Evolutionary conservation across 2,797 vertebrate genomes (phyloP), one percentile per base, ranked within the genome.

Genomic region (Apogon talboti): DNA sequence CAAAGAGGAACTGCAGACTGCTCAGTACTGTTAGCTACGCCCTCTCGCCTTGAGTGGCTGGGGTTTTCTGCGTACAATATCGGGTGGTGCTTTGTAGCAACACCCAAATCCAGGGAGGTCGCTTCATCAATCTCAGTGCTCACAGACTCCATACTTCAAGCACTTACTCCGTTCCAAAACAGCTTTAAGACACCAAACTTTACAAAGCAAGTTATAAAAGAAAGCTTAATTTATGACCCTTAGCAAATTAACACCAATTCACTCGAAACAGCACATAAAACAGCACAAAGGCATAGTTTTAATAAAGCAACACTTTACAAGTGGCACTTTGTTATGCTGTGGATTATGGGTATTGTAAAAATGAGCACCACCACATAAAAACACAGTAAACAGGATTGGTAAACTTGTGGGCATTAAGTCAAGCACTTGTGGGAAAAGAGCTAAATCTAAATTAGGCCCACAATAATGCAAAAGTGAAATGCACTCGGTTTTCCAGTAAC

Each of bases 1-100:
- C 83, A 71, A 86, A 90, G 91, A 93, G 90, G 88, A 93, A 91
- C 90, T 89, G 86, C 92, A 91, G 89, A 87, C 87, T 85, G 69
- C 87, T 90, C 85, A 21, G 82, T 76, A 59, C 82, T 72, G 87
- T 82, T 75, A 79, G 83, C 82, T 86, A 89, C 88, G 64, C 91
- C 88, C 89, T 88, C 79, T 79, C 37, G 56, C 56, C 76, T 73
- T 47, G 61, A 86, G 78, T 74, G 77, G 85, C 68, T 73, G 68
- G 66, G 67, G 30, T 62, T 84, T 79, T 82, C 60, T 64, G 56
- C 59, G 44, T 78, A 78, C 81, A 75, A 80, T 82, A 87, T 81
- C 45, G 57, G 71, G 71, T 70, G 55, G 66, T 75, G 76, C 74
- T 87, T 83, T 85, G 76, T 78, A 87, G 81, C 71, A 65, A 80